Evolutionary conservation across 2,888 invertebrate genomes (phyloP).

Genomic region (Clanis bilineata): DNA sequence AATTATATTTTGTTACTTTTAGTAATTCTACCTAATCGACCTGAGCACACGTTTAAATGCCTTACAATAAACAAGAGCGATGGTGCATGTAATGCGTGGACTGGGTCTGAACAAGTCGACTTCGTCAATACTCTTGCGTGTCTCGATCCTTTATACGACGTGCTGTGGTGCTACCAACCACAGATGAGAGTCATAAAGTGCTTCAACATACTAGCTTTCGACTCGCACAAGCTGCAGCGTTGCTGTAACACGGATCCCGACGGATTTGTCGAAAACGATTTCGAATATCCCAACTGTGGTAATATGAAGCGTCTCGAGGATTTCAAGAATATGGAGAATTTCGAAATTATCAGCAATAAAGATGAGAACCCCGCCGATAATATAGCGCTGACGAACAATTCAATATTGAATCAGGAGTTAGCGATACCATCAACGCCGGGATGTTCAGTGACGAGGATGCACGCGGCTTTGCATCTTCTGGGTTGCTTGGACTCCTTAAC

Average conservation of each 20-base stretch:
- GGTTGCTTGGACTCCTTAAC: conserved; percentile 95
- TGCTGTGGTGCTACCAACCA: conserved; percentile 95
- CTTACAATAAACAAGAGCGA: conserved; percentile 94
- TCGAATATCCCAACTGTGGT: conserved; percentile 69
- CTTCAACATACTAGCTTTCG: conserved; percentile 92
- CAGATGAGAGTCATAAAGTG: conserved; percentile 85
- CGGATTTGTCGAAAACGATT: conserved; percentile 45
- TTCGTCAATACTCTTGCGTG: conserved; percentile 90
- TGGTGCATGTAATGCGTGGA: conserved; percentile 93
- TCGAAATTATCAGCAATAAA: conserved; percentile 54
- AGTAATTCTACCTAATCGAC: conserved; percentile 92
- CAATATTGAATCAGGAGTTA: conserved; percentile 90
- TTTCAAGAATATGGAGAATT: conserved; percentile 63
- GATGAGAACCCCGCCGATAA: conserved; percentile 54
- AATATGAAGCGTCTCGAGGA: conserved; percentile 70
- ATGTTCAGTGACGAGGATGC: conserved; percentile 89
- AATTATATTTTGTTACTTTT: conserved; percentile 23
- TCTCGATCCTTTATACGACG: conserved; percentile 95
- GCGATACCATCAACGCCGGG: conserved; percentile 88
- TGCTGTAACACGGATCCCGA: conserved; percentile 63
- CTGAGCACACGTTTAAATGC: conserved; percentile 91
- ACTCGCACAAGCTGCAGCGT: conserved; percentile 78
- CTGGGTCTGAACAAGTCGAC: conserved; percentile 91
- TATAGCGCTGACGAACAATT: conserved; percentile 70
- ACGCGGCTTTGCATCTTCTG: conserved; percentile 94